A percentile compares a stretch with the other conserved stretches of the same genome.
phyloP scores from a whole-genome alignment of 2,797 vertebrate species.

The Sebastes miniatus region DNA sequence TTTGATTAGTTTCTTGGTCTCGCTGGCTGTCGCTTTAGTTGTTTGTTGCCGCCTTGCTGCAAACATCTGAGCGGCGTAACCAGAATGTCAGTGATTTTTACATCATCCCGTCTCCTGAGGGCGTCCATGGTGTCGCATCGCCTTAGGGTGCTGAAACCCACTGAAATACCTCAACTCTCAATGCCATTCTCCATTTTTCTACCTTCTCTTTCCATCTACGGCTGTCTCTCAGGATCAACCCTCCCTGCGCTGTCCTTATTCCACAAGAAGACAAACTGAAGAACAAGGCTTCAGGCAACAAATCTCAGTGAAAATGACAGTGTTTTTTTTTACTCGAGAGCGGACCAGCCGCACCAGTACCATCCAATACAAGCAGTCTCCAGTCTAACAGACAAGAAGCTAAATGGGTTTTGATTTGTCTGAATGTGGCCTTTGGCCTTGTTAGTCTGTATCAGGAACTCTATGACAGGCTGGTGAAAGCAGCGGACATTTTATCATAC shows the following conservation, averaged over 20 bases:
- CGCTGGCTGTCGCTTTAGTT: neutral
- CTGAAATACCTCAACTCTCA: neutral
- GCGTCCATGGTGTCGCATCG: neutral
- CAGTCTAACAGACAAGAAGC: constrained; percentile 37
- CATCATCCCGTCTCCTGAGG: neutral
- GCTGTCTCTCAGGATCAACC: constrained; percentile 19
- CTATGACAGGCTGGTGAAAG: constrained; percentile 39
- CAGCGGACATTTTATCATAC: neutral
- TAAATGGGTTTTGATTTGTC: constrained; percentile 49
- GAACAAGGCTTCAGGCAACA: constrained; percentile 26
- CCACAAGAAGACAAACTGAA: neutral
- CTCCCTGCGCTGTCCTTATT: neutral
- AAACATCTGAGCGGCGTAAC: neutral
- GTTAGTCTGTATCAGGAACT: constrained; percentile 33
- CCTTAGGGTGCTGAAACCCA: neutral
- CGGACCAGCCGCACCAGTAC: neutral
- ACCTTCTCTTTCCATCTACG: neutral
- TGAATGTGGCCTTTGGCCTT: constrained; percentile 47
- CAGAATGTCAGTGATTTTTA: neutral
- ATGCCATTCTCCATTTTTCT: neutral
- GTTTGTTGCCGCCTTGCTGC: neutral
- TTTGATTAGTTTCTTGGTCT: neutral
- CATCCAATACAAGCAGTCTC: neutral
- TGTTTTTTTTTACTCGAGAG: neutral
- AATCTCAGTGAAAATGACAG: constrained; percentile 9